Percentiles rank a stretch among this genome's conserved stretches.
These are phyloP conservation scores for Zosterops borbonicus DNA, from an alignment of 2,113 vertebrate genomes.

Conservation along the genomic window DNA sequence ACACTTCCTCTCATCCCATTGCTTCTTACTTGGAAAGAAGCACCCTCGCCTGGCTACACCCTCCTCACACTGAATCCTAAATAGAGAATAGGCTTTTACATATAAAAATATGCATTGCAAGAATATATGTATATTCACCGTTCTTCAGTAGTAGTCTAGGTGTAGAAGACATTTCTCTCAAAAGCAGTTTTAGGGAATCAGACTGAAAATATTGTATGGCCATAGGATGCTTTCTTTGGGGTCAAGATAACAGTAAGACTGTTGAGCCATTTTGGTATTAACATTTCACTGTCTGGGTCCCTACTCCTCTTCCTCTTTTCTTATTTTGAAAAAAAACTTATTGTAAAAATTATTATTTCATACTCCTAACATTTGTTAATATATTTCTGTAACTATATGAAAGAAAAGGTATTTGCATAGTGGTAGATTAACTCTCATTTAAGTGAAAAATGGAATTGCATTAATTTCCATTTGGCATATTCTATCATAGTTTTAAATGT, in stretches of 20 bases:
- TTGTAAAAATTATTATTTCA: neutral
- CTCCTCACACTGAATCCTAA: neutral
- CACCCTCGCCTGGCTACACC: fast-evolving
- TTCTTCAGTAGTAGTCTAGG: neutral
- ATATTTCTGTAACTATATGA: neutral
- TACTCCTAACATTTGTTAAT: neutral
- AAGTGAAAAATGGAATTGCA: neutral
- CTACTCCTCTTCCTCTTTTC: neutral
- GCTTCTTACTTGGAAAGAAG: neutral
- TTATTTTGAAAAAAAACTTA: neutral
- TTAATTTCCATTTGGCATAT: neutral
- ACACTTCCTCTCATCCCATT: neutral
- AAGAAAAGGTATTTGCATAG: neutral
- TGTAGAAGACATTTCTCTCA: neutral
- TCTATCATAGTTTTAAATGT: neutral
- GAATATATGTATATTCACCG: neutral
- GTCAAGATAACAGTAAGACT: neutral
- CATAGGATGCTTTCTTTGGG: neutral
- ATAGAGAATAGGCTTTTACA: neutral
- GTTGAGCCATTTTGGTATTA: neutral
- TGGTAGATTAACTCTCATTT: neutral
- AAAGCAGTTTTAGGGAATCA: neutral
- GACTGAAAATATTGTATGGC: neutral
- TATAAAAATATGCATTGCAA: neutral
- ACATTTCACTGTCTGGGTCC: neutral